Base-by-base conservation (phyloP, 1,140 invertebrate species). In the Colletes gigas region DNA sequence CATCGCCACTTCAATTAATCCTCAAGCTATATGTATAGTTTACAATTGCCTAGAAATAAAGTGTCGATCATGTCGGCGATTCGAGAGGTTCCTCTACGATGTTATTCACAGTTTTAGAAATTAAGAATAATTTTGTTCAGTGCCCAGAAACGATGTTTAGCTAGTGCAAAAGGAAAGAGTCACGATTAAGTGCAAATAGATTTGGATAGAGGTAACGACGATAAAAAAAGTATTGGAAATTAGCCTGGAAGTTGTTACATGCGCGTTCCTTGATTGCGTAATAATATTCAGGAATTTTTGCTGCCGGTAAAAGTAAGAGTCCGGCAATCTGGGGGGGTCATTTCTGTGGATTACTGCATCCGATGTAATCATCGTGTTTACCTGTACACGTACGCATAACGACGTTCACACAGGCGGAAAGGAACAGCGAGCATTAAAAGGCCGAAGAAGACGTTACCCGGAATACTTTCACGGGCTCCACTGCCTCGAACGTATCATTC, bases 391-490 rank as follows among this genome's bases (percentile, higher is more conserved):
- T 6, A 30, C 15, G 30, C 21, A 3, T 6, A 62, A 30, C 14
- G 10, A 3, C 30, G 59, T n/a, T 47, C 3, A 30, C 59, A 19
- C 39, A 66, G 39, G 41, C 12, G 8, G 30, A 5, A 19, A 4
- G 57, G 39, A 44, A 21, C 15, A 12, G 19, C 10, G 39, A 9
- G 41, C 5, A 19, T 60, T 60, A 30, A 17, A 71, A 41, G 3
- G 14, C 12, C 17, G 44, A 70, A 73, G 73, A 81, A 81, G 73
- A 77, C 52, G 17, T 74, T 73, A 78, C 68, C 52, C 76, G 82
- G 78, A 78, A 79, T 74, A 75, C 82, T 83, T 83, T 83, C 81
- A 83, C 82, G n/a, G 52, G 44, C 47, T 4, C 19, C 44, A n/a
- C 10, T 62, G 30, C 67, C 68, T 59, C 44, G 17, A 62, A 60